These are phyloP conservation scores for Copidosoma aretas DNA, from an alignment of 2,888 invertebrate species.

Conservation along the genomic window DNA sequence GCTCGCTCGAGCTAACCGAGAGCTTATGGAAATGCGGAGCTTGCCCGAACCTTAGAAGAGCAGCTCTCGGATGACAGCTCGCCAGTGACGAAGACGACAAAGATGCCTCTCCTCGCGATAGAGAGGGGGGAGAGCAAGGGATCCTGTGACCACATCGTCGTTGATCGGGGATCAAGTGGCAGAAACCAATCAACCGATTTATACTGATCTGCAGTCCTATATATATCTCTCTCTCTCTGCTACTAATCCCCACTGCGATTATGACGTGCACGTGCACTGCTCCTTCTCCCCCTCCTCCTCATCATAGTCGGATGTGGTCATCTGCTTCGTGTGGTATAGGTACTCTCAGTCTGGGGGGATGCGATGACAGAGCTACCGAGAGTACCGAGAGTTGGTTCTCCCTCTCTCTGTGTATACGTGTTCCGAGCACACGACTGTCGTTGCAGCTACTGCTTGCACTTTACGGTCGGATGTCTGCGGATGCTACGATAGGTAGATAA, in stretches of 20 bases:
- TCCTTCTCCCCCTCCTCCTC: no score
- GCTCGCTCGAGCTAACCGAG: background rate
- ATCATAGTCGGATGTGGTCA: no score
- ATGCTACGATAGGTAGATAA: conserved; percentile 19
- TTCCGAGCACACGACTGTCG: conserved; percentile 12
- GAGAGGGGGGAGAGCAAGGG: background rate
- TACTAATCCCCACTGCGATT: conserved; percentile 55
- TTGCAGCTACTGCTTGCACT: conserved; percentile 15
- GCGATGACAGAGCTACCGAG: no score
- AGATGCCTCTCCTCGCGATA: background rate
- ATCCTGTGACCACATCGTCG: conserved; percentile 14
- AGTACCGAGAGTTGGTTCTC: background rate
- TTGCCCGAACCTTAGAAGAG: conserved; percentile 13
- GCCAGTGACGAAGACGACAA: background rate
- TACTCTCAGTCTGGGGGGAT: no score
- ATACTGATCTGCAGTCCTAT: conserved; percentile 52
- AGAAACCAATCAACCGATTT: conserved; percentile 58
- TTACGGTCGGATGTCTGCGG: conserved; percentile 17
- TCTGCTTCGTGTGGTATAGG: no score
- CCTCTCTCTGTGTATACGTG: no score
- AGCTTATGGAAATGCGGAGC: conserved; percentile 31
- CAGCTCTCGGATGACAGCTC: conserved; percentile 16
- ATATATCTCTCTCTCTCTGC: no score
- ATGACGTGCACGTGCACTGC: conserved; percentile 45
- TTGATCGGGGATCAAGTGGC: conserved; percentile 50